Conservation (phyloP, 2,888 invertebrate species). For the Papilio protenor region DNA sequence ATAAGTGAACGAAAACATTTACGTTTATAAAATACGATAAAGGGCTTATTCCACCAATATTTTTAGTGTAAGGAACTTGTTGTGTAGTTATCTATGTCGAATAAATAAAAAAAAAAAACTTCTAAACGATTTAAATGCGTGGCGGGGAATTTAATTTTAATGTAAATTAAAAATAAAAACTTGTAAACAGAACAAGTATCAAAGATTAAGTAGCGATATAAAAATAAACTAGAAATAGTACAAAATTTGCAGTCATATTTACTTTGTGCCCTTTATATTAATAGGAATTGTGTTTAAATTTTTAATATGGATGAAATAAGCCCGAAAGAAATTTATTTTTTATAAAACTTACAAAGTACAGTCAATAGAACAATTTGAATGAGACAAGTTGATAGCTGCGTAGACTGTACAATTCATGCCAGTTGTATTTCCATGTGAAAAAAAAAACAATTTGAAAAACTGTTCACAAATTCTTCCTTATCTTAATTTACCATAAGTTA, state of each 20-base stretch:
- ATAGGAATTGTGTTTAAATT: slow-evolving; percentile 36
- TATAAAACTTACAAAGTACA: slow-evolving; percentile 33
- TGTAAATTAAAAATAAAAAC: background rate
- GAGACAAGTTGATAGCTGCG: slow-evolving; percentile 7
- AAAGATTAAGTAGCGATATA: background rate
- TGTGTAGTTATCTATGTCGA: background rate
- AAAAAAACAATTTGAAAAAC: slow-evolving; percentile 9
- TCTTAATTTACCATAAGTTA: slow-evolving; percentile 13
- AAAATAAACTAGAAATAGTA: slow-evolving; percentile 1
- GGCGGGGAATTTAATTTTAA: background rate
- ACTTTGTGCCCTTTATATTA: slow-evolving; percentile 34
- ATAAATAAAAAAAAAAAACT: slow-evolving; percentile 2
- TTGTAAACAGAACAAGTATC: background rate
- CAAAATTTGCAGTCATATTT: slow-evolving; percentile 30
- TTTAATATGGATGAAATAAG: slow-evolving; percentile 37
- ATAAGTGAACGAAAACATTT: slow-evolving; percentile 44
- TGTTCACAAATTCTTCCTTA: slow-evolving; percentile 30
- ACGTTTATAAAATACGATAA: slow-evolving; percentile 32
- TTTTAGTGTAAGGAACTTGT: slow-evolving; percentile 32
- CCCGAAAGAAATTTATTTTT: slow-evolving; percentile 13
- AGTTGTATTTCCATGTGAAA: background rate
- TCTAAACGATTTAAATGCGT: background rate
- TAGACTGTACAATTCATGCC: slow-evolving; percentile 14
- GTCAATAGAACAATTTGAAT: slow-evolving; percentile 21
- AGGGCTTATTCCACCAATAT: slow-evolving; percentile 44